Conservation (phyloP, 2,797 vertebrate genomes). For the Leptodactylus fallax region DNA sequence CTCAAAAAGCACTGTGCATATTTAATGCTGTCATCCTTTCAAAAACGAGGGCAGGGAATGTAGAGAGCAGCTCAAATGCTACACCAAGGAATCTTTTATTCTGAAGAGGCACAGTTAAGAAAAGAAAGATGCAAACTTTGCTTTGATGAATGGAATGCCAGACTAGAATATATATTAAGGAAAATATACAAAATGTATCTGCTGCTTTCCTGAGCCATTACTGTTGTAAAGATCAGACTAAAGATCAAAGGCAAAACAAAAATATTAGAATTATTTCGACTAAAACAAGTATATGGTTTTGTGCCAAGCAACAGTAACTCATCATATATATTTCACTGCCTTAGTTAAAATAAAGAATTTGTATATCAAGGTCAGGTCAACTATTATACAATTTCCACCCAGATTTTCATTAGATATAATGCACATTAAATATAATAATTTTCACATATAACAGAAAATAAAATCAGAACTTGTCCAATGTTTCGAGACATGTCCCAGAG, state of each 20-base stretch:
- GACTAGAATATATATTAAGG: background rate
- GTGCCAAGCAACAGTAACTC: no score
- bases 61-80: background rate
- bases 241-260: background rate
- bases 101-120: conserved; percentile 17
- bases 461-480: no score
- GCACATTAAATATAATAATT: no score
- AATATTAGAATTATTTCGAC: no score
- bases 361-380: no score
- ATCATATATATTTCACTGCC: no score
- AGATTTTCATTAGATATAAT: no score
- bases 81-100: background rate
- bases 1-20: background rate
- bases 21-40: conserved; percentile 9
- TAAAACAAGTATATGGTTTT: no score
- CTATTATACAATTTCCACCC: no score
- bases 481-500: no score
- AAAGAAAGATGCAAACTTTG: conserved; percentile 34
- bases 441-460: no score
- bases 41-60: conserved; percentile 5
- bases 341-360: no score
- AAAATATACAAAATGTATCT: background rate
- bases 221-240: background rate
- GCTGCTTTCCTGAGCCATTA: background rate
- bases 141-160: conserved; percentile 11